Evolutionary conservation across 1,140 invertebrate genomes (phyloP), one percentile per base, ranked within the genome.

Genomic region (Diploscapter pachys): DNA sequence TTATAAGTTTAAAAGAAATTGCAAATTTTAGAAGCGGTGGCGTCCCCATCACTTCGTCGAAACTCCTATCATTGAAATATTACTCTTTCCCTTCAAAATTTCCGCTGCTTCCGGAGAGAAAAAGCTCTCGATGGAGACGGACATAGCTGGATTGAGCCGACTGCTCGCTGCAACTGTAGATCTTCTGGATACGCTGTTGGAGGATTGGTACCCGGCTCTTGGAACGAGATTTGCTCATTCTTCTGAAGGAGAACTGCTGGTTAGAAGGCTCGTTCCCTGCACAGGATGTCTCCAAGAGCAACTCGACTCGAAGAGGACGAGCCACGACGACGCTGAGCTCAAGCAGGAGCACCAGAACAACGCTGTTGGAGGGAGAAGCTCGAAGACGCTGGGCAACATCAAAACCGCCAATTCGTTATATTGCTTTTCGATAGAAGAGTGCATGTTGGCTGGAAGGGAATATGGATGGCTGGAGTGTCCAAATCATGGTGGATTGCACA

Each of bases 141-240:
- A 74, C 50, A 50, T 74, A 4, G 73, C 68, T 48, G 73, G 73
- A 69, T 69, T 56, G 63, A 91, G 95, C 0, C 92, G 94, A 83
- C 85, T 99, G 9, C 85, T 98, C 63, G 92, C 95, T 0, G 86
- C 96, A 13, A 90, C 94, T n/a, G 93, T 97, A 0, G 94, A 97
- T 86, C 94, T 98, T 85, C 93, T 99, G 80, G 96, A 99, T 86
- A 92, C 95, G 66, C 87, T 99, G 49, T 87, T 99, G 0, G 96
- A 99, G 86, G 96, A 99, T 86, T 99, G 96, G 96, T 80, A 79
- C 52, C 80, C 80, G 11, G 86, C 87, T 72, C 80, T 89, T 80
- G 92, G 96, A 4, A 98, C 95, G 2, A 89, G 96, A 62, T 99
- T 99, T 87, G 93, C 95, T 2, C 96, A 99, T 84, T 98, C 95